These are phyloP conservation scores for Turritopsis rubra DNA, from an alignment of 30 jellyfish, hydroid and myxozoan species.

Conservation along the genomic window DNA sequence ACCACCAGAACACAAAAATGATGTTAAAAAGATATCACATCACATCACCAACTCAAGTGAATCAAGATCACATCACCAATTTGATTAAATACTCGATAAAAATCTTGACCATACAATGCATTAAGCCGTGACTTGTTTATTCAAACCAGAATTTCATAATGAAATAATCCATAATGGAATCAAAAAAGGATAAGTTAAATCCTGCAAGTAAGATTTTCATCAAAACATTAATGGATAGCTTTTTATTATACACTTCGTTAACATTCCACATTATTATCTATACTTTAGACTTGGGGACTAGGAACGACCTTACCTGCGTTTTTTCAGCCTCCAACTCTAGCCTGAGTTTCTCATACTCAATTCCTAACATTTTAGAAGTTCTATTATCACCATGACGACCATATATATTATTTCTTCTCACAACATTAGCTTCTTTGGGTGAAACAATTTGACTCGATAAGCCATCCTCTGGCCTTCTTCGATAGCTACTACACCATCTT, in stretches of 20 bases:
- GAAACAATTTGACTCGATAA: background rate
- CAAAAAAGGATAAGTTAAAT: background rate
- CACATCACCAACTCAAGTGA: too few species aligned
- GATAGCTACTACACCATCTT: background rate
- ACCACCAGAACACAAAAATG: too few species aligned
- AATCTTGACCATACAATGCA: background rate
- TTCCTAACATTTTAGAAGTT: slow-evolving; percentile 49
- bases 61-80: background rate
- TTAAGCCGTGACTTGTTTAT: background rate
- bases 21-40: too few species aligned
- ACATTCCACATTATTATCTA: too few species aligned
- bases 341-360: slow-evolving; percentile 8
- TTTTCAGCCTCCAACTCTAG: background rate
- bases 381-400: slow-evolving; percentile 20
- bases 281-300: too few species aligned
- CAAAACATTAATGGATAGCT: too few species aligned
- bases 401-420: background rate
- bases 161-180: background rate
- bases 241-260: too few species aligned
- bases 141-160: background rate
- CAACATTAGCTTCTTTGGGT: background rate
- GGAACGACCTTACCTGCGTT: background rate
- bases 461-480: background rate
- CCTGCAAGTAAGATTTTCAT: too few species aligned
- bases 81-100: background rate